Evolutionary conservation across 2,113 vertebrate genomes (phyloP).

Genomic region (Zapornia atra): DNA sequence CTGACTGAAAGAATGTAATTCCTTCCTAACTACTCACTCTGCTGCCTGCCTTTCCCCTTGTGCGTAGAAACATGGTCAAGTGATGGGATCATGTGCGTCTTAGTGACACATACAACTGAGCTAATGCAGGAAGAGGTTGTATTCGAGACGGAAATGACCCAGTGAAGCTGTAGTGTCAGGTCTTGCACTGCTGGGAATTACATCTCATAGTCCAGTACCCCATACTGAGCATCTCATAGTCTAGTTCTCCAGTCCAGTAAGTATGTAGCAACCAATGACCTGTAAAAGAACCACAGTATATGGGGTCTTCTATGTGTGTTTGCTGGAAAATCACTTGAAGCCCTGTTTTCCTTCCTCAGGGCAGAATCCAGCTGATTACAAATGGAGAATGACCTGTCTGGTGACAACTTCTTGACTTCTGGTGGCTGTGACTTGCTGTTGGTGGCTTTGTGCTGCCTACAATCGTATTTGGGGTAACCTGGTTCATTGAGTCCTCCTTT

Average conservation of each 20-base stretch:
- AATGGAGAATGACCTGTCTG: not conserved
- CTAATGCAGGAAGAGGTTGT: too few relatives aligned
- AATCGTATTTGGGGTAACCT: not conserved
- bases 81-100: not conserved
- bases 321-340: not conserved
- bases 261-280: not conserved
- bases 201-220: too few relatives aligned
- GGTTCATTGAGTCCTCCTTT: not conserved
- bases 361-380: not conserved
- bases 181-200: too few relatives aligned
- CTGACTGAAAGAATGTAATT: slow-evolving; percentile 24
- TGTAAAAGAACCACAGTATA: not conserved
- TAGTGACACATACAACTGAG: not conserved
- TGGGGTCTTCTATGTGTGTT: not conserved
- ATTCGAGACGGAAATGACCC: too few relatives aligned
- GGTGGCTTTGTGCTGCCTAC: not conserved
- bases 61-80: not conserved
- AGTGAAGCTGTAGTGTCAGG: too few relatives aligned
- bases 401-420: not conserved
- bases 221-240: too few relatives aligned
- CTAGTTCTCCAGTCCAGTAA: not conserved
- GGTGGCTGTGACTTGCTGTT: not conserved
- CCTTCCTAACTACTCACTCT: slow-evolving; percentile 35
- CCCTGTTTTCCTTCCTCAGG: not conserved
- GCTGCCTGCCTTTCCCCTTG: not conserved